Conservation (phyloP, 2,797 vertebrate genomes). For the Tympanoctomys barrerae region DNA sequence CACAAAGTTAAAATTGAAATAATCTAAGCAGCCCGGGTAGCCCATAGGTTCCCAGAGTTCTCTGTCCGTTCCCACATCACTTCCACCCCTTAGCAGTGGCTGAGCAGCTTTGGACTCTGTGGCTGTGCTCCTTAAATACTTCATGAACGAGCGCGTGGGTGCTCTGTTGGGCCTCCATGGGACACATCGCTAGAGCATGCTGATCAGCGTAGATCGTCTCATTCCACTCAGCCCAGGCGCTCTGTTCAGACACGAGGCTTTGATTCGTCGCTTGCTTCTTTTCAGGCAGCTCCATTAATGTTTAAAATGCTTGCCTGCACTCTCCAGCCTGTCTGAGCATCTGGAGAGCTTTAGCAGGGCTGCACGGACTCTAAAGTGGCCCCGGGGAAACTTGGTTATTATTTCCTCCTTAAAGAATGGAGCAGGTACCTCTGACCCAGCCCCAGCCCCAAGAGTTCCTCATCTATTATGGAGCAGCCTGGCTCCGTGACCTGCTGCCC, state of each 20-base stretch:
- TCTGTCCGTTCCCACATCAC: background rate
- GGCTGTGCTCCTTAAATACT: background rate
- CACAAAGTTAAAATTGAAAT: background rate
- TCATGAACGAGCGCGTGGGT: no score
- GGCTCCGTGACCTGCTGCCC: background rate
- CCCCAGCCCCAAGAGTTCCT: background rate
- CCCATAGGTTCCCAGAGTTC: background rate
- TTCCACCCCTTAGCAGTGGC: background rate
- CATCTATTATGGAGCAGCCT: slow-evolving; percentile 2
- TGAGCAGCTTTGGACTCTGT: background rate
- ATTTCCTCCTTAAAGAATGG: slow-evolving; percentile 51
- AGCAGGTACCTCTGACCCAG: background rate
- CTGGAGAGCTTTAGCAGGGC: slow-evolving; percentile 43
- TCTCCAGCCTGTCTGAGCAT: background rate
- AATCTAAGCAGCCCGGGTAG: background rate
- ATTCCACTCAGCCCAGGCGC: background rate
- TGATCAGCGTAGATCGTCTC: background rate
- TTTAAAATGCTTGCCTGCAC: slow-evolving; percentile 35
- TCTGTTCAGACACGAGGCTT: background rate
- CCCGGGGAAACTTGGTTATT: background rate
- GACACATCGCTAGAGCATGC: background rate
- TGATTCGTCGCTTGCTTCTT: slow-evolving; percentile 1
- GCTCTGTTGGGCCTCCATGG: fast-evolving
- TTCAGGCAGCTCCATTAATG: slow-evolving; percentile 20
- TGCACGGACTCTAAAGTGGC: background rate